A percentile compares a stretch with the other conserved stretches of the same genome.
Evolutionary conservation across 2,113 vertebrate species (phyloP).

Genomic region (Podarcis raffonei): DNA sequence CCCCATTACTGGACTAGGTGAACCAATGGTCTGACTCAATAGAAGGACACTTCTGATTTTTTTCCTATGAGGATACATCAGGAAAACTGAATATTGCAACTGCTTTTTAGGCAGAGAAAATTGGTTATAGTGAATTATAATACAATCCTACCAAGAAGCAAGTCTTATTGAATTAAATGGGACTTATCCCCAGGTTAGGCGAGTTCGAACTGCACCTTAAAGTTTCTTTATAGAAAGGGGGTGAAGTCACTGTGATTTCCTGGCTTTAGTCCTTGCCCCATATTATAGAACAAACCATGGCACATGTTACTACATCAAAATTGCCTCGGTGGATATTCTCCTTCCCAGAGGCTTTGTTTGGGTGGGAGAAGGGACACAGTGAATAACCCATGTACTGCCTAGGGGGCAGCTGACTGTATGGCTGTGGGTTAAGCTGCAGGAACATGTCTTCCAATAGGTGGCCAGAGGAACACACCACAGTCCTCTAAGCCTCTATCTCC

Average conservation of each 20-base stretch:
- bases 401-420: too few relatives aligned
- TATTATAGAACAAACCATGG: background rate
- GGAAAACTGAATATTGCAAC: background rate
- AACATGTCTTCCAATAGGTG: background rate
- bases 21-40: too few relatives aligned
- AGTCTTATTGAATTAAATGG: too few relatives aligned
- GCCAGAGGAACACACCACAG: too few relatives aligned
- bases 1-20: too few relatives aligned
- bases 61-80: background rate
- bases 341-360: background rate
- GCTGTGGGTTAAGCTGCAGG: background rate
- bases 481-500: background rate
- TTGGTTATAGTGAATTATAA: background rate
- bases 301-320: background rate
- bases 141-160: too few relatives aligned
- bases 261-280: background rate
- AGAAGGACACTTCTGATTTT: background rate
- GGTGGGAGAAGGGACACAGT: background rate
- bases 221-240: background rate
- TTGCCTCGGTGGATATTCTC: too few relatives aligned
- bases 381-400: background rate
- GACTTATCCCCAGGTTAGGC: too few relatives aligned
- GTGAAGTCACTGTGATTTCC: background rate
- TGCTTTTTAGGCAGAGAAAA: background rate
- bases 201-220: too few relatives aligned